Conservation (phyloP, 2,797 vertebrate species). For the Poecilia wingei region DNA sequence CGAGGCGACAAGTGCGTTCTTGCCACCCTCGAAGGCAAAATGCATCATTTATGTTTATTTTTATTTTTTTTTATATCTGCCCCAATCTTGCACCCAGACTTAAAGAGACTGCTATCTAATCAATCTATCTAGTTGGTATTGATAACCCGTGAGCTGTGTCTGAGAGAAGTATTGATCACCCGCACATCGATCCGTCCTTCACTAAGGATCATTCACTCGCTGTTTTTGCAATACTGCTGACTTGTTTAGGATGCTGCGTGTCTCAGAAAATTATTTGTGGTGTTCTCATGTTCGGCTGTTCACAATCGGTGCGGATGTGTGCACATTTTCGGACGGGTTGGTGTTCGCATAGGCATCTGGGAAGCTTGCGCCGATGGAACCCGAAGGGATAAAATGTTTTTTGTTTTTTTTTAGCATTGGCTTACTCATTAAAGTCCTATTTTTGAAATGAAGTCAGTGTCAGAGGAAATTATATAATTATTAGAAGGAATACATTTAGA, state of each 20-base stretch:
- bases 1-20: background rate
- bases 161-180: constrained; percentile 49
- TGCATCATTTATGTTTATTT: background rate
- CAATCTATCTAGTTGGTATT: constrained; percentile 48
- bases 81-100: constrained; percentile 14
- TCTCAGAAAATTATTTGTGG: constrained; percentile 5
- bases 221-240: constrained; percentile 18
- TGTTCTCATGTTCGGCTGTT: background rate
- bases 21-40: constrained; percentile 1
- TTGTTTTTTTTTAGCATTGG: background rate
- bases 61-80: constrained; percentile 14
- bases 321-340: background rate
- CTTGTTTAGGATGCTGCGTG: constrained; percentile 22
- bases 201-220: constrained; percentile 34
- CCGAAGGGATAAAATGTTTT: background rate
- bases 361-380: background rate
- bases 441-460: background rate
- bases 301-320: background rate
- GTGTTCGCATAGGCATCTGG: background rate
- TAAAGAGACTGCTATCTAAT: constrained; percentile 34
- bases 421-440: background rate
- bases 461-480: constrained; percentile 1
- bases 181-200: constrained; percentile 42
- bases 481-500: background rate
- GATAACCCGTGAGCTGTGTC: constrained; percentile 42